Conservation (phyloP, 2,888 invertebrate genomes). For the Ormyrus rosae region DNA sequence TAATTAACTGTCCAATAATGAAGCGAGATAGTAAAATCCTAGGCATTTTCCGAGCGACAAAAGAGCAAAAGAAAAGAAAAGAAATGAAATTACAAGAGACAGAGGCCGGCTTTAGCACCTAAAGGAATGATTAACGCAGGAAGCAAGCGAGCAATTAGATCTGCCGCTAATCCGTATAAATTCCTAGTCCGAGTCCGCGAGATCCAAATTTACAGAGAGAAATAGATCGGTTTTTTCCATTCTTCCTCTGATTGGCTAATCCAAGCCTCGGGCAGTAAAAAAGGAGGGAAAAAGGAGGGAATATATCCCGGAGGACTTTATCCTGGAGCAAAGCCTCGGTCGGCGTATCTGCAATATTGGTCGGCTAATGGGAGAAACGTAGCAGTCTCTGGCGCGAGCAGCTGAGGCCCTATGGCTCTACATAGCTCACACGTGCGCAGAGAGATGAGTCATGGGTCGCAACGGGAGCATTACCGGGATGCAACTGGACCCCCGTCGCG, state of each 20-base stretch:
- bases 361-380: constrained; percentile 67
- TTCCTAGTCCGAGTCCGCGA: constrained; percentile 8
- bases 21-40: constrained; percentile 4
- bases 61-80: constrained; percentile 6
- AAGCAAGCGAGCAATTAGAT: constrained; percentile 35
- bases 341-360: constrained; percentile 64
- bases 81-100: constrained; percentile 35
- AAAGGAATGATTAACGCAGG: constrained; percentile 47
- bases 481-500: constrained; percentile 62
- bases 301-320: constrained; percentile 37
- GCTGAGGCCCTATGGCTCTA: constrained; percentile 65
- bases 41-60: neutral
- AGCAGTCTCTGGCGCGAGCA: constrained; percentile 64
- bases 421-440: neutral
- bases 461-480: constrained; percentile 65
- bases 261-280: constrained; percentile 5
- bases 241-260: constrained; percentile 25
- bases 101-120: constrained; percentile 4
- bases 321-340: constrained; percentile 27
- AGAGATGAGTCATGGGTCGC: constrained; percentile 70
- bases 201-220: constrained; percentile 36
- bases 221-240: neutral
- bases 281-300: neutral
- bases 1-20: constrained; percentile 43
- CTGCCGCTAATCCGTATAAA: constrained; percentile 43